Evolutionary conservation across 2,797 vertebrate genomes (phyloP), one percentile per base, ranked within the genome.

Genomic region (Pipistrellus pygmaeus): DNA sequence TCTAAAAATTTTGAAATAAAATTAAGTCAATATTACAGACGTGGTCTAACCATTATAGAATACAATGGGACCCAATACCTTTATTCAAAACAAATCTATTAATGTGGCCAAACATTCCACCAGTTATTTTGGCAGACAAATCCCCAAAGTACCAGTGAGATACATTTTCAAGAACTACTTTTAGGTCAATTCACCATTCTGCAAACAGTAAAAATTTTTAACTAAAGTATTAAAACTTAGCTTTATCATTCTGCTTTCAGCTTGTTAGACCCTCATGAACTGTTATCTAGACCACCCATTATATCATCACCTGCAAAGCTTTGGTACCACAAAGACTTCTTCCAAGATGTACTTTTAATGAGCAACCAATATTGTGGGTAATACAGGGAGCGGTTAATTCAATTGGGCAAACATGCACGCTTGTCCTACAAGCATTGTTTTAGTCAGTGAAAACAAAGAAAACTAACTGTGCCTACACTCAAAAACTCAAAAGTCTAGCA

Each of bases 1-100:
- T 88, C 77, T 72, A 53, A 94, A 94, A 92, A 69, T 30, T 8
- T 1, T 93, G 17, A 94, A 88, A 32, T 71, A 87, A 90, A 85
- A 83, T n/a, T 78, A 51, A 71, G 55, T 57, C 25, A 86, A 30
- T 55, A 91, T 68, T 69, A 75, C 11, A 77, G 53, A 91, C 27
- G 66, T 30, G 11, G 6, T 78, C 85, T 80, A 90, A 78, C 8
- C 32, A 93, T 4, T 66, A 85, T 0, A 30, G 32, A 68, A 69
- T 60, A 77, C 38, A 69, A 35, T 53, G n/a, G 32, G 20, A 93
- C 55, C 53, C 68, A 83, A 82, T 60, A 86, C 62, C 48, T 82
- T 85, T 89, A 14, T 60, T 78, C 71, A 30, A 91, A 51, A 77
- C 62, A 76, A 81, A 64, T 38, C 44, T 78, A 77, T 38, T 48